Evolutionary conservation across 2,113 vertebrate genomes (phyloP).

Genomic region (Tichodroma muraria): DNA sequence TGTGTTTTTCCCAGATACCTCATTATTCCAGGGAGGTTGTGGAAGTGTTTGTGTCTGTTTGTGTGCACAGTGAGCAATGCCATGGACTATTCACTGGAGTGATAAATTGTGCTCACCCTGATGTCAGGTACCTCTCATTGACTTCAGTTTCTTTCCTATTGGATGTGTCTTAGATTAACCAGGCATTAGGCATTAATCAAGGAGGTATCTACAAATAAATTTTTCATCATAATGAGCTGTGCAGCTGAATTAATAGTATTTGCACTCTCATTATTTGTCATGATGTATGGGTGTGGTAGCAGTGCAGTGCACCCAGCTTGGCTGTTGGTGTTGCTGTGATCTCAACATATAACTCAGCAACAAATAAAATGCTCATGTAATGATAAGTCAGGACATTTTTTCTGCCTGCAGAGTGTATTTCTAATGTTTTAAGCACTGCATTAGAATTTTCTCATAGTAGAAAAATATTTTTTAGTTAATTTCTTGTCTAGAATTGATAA

Average conservation of each 20-base stretch:
- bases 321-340: conserved; percentile 32
- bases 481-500: not conserved
- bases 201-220: conserved; percentile 56
- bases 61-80: conserved; percentile 6
- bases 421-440: not conserved
- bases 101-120: conserved; percentile 42
- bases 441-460: not conserved
- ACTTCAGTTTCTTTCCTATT: conserved; percentile 44
- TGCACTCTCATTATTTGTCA: conserved; percentile 33
- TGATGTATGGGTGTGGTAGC: conserved; percentile 28
- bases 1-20: not conserved
- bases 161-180: conserved; percentile 65
- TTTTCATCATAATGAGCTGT: conserved; percentile 68
- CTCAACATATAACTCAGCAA: not conserved
- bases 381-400: not conserved
- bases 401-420: not conserved
- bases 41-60: conserved; percentile 31
- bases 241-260: conserved; percentile 60
- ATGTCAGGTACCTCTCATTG: conserved; percentile 54
- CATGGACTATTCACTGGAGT: conserved; percentile 36
- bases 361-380: not conserved
- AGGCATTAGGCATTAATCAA: conserved; percentile 66
- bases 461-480: not conserved
- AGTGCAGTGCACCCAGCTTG: not conserved
- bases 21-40: conserved; percentile 1